Base-by-base conservation (phyloP, 2,888 invertebrate genomes). In the Apotomis betuletana region DNA sequence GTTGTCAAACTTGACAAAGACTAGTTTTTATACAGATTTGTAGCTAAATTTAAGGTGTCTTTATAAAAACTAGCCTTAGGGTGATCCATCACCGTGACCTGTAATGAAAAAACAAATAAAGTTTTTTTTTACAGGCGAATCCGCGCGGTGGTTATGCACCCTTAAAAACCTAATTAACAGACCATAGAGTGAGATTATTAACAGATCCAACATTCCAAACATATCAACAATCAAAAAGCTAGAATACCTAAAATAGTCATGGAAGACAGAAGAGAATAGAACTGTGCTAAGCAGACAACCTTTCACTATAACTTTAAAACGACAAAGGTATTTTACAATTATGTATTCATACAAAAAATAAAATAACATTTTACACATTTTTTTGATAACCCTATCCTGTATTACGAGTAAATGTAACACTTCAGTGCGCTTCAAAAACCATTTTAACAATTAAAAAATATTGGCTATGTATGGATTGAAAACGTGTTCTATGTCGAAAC, bases 261-360 rank as follows among this genome's bases (percentile, higher is more conserved):
- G 71, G 71, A 67, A 67, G 71, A 67, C 67, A 44, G 62, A 69
- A 67, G 54, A 65, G 49, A 36, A 55, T 62, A 15, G 36, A 60
- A 61, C 12, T 15, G 69, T 51, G 52, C 44, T 51, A 64, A 64
- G 59, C 64, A 0, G 49, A 67, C 67, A 64, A 70, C 69, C 69
- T 58, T 54, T 62, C 36, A 36, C 55, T 57, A 12, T 64, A 64
- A 64, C 15, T 64, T 58, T 62, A 54, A 58, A 65, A 27, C 9
- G n/a, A 58, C 15, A 67, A 5, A 9, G 13, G 38, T 4, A 36
- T 51, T 44, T 41, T 46, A 3, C 49, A 9, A 41, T 6, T 9
- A 41, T 13, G 5, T 15, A 12, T n/a, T 63, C 13, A 8, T 13
- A 13, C n/a, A 36, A 10, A 15, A 81, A 83, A 81, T 41, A 41